Percentiles rank a stretch among this genome's conserved stretches.
Conservation (phyloP, 2,113 vertebrate genomes). For the Enhydra lutris region DNA sequence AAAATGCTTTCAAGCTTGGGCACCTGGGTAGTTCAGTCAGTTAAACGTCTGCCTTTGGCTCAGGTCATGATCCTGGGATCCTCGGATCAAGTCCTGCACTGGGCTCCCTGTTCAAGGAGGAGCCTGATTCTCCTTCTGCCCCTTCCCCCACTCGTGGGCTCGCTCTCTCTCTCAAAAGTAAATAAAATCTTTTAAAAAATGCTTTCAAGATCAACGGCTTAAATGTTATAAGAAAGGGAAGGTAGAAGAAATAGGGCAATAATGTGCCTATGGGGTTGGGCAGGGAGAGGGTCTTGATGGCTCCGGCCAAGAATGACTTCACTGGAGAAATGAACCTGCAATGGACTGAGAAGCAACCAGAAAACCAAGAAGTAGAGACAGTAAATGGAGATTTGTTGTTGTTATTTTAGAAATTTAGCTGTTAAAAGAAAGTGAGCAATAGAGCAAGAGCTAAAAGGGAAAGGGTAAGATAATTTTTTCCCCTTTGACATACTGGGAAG, state of each 20-base stretch:
- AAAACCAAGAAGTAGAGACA: background rate
- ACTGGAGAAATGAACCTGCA: background rate
- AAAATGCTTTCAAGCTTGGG: slow-evolving; percentile 14
- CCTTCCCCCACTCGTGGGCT: too few relatives aligned
- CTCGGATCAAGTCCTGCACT: too few relatives aligned
- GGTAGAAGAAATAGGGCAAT: background rate
- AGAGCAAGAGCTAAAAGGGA: background rate
- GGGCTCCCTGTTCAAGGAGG: too few relatives aligned
- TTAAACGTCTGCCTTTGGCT: too few relatives aligned
- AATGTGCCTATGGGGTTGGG: background rate
- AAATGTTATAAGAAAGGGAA: background rate
- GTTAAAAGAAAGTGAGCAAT: background rate
- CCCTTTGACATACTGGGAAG: background rate
- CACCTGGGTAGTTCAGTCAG: too few relatives aligned
- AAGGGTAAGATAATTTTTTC: background rate
- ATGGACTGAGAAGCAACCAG: background rate
- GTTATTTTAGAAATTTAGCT: slow-evolving; percentile 37
- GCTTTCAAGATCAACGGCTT: background rate
- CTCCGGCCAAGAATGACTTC: background rate
- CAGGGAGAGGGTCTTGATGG: background rate
- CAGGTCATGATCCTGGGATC: too few relatives aligned
- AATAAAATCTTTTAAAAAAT: background rate
- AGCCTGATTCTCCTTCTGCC: too few relatives aligned
- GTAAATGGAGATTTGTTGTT: background rate
- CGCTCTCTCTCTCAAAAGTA: too few relatives aligned